Evolutionary conservation across 2,113 vertebrate genomes (phyloP).

Genomic region (Mungos mungo): DNA sequence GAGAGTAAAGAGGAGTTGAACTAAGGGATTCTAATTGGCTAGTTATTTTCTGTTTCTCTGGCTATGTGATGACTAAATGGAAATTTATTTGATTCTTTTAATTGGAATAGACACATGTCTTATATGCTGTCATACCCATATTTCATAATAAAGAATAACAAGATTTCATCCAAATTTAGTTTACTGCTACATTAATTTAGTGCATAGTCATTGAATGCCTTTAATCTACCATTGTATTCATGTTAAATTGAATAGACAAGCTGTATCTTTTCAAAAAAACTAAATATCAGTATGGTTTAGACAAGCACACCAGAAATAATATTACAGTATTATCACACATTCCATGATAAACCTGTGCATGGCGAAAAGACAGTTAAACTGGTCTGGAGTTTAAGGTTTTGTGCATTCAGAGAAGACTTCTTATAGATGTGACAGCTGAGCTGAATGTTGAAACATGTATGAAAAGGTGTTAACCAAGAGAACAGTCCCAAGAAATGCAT

Average conservation of each 20-base stretch:
- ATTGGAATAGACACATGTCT: not conserved
- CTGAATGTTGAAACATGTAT: not conserved
- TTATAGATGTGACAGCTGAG: not conserved
- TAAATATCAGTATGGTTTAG: not conserved
- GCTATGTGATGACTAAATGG: not conserved
- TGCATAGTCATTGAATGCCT: not conserved
- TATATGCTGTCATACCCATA: not conserved
- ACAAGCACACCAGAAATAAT: not conserved
- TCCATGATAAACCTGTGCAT: not conserved
- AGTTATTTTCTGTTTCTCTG: not conserved
- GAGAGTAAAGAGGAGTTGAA: not conserved
- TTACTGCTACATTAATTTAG: constrained; percentile 9
- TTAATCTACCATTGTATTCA: not conserved
- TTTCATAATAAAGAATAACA: constrained; percentile 14
- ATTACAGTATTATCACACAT: not conserved
- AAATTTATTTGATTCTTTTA: not conserved
- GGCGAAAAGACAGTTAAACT: not conserved
- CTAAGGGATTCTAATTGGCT: not conserved
- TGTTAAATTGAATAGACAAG: not conserved
- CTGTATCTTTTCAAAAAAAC: not conserved
- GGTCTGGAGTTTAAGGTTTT: not conserved
- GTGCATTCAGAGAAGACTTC: not conserved
- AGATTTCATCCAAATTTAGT: not conserved
- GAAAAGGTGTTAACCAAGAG: not conserved
- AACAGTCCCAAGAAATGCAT: not conserved